Percentiles rank a stretch among this genome's conserved stretches.
phyloP scores from a whole-genome alignment of 2,888 invertebrate genomes.

The Apamea epomidion region DNA sequence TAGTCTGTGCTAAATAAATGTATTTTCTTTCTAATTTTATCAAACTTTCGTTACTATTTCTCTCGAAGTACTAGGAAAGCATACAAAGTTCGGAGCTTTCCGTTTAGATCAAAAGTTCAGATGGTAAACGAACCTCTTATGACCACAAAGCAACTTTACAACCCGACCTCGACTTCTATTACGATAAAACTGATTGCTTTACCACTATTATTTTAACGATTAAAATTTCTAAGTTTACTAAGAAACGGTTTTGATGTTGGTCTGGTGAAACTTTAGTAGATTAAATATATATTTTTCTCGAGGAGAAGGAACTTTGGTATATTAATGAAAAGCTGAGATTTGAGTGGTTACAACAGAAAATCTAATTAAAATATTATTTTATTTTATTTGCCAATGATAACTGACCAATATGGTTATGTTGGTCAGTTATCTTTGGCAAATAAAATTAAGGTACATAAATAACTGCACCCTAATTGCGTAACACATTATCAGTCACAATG shows the following conservation, averaged over 20 bases:
- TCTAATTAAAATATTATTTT: too few relatives aligned
- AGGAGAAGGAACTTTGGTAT: not conserved
- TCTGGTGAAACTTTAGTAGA: not conserved
- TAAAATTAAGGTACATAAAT: too few relatives aligned
- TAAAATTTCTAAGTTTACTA: not conserved
- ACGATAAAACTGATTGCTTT: conserved; percentile 26
- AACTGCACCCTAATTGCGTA: too few relatives aligned
- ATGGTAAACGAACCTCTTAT: conserved; percentile 4
- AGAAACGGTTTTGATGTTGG: not conserved
- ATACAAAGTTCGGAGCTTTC: not conserved
- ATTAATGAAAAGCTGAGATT: too few relatives aligned
- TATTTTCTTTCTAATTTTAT: not conserved
- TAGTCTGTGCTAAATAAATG: too few relatives aligned
- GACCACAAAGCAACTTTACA: conserved; percentile 18
- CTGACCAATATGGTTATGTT: too few relatives aligned
- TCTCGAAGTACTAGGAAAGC: not conserved
- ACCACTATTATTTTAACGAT: not conserved
- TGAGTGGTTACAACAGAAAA: too few relatives aligned
- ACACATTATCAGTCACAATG: too few relatives aligned
- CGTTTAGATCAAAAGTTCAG: conserved; percentile 5
- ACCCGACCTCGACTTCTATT: not conserved
- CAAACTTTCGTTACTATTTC: not conserved
- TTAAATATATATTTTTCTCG: not conserved
- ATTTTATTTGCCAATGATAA: too few relatives aligned
- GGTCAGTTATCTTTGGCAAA: too few relatives aligned